phyloP scores from a whole-genome alignment of 2,888 invertebrate species.

The Crioceris asparagi region DNA sequence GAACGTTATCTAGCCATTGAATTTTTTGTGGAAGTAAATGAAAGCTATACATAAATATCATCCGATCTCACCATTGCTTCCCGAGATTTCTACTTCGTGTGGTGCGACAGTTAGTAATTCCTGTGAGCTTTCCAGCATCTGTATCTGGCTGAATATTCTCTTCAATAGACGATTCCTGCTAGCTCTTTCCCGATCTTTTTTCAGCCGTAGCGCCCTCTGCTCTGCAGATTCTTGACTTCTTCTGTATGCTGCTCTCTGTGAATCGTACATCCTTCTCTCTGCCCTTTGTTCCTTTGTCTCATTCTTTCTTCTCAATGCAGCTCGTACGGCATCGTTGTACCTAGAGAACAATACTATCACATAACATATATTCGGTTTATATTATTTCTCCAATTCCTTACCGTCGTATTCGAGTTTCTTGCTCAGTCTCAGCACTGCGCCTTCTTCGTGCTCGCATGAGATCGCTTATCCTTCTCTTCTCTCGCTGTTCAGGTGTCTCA shows the following conservation, averaged over 20 bases:
- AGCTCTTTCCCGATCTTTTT: conserved; percentile 8
- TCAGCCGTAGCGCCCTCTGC: conserved; percentile 5
- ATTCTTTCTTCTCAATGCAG: conserved; percentile 9
- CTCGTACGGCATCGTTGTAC: conserved; percentile 11
- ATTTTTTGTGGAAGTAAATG: too few species aligned
- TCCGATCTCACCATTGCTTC: too few species aligned
- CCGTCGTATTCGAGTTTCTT: conserved; percentile 7
- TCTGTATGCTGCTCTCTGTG: conserved; percentile 7
- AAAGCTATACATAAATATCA: too few species aligned
- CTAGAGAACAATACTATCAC: too few species aligned
- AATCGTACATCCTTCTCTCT: conserved; percentile 8
- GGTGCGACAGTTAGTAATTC: background rate
- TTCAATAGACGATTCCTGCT: conserved; percentile 7
- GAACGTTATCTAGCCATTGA: too few species aligned
- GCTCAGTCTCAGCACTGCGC: conserved; percentile 8
- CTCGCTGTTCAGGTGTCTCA: too few species aligned
- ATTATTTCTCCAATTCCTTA: conserved; percentile 1
- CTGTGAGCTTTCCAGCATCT: background rate
- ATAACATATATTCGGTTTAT: too few species aligned
- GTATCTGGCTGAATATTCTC: conserved; percentile 7
- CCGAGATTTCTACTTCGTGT: too few species aligned
- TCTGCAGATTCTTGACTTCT: conserved; percentile 9
- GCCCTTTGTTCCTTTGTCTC: conserved; percentile 8
- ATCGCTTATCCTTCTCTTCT: conserved; percentile 5
- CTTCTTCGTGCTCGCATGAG: conserved; percentile 6